Evolutionary conservation across 2,888 invertebrate species (phyloP).

Genomic region (Falcaria lacertinaria): DNA sequence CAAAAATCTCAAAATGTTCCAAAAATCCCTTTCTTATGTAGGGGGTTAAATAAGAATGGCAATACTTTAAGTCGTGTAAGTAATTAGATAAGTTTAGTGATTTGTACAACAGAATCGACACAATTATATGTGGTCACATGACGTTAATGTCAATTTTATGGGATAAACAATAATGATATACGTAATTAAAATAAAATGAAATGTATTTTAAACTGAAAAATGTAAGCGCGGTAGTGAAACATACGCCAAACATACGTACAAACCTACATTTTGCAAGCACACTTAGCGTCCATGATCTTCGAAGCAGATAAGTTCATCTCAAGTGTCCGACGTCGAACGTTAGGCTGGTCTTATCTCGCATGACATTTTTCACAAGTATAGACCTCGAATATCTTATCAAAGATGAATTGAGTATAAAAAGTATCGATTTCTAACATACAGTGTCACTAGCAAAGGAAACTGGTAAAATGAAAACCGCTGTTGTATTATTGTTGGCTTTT

Average conservation of each 20-base stretch:
- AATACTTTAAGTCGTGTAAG: no score
- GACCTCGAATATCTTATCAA: neutral
- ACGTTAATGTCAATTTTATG: no score
- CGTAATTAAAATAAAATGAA: no score
- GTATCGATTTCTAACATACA: constrained; percentile 12
- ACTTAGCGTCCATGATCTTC: neutral
- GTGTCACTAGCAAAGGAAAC: constrained; percentile 11
- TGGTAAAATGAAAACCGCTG: constrained; percentile 40
- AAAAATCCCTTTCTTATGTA: no score
- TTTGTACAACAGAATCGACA: no score
- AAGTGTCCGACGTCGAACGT: neutral
- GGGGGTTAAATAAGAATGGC: no score
- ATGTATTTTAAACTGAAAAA: no score
- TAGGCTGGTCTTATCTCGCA: neutral
- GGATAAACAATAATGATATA: no score
- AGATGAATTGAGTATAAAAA: constrained; percentile 27
- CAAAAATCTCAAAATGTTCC: no score
- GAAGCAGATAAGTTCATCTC: neutral
- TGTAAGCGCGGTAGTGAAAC: no score
- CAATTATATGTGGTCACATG: no score
- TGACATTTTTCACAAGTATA: neutral
- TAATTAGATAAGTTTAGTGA: no score
- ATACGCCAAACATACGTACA: neutral
- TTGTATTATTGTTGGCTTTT: constrained; percentile 38
- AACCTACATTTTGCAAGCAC: neutral